These are phyloP conservation scores for Artibeus lituratus DNA, from an alignment of 2,797 vertebrate genomes.

Conservation along the genomic window DNA sequence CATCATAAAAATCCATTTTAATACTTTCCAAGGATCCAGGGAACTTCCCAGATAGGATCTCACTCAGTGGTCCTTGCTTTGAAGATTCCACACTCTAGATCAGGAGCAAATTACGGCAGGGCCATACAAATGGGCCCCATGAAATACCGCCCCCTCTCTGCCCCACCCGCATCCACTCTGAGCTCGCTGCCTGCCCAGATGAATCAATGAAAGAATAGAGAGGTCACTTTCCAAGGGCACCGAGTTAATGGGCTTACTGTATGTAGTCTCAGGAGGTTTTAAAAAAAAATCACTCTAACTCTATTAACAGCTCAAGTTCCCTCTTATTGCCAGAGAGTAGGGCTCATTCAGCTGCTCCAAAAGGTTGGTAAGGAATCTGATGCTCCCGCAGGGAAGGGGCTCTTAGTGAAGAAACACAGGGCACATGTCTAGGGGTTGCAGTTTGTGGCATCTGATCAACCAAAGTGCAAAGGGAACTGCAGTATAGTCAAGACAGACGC, in stretches of 20 bases:
- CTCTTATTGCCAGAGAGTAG: conserved; percentile 15
- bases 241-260: conserved; percentile 36
- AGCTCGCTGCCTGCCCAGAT: not conserved
- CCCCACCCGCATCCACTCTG: not conserved
- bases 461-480: conserved; percentile 11
- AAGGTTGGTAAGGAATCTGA: conserved; percentile 35
- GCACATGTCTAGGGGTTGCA: not conserved
- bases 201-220: conserved; percentile 24
- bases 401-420: not conserved
- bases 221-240: conserved; percentile 22
- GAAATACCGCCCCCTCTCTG: not conserved
- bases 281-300: conserved; percentile 69
- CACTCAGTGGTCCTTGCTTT: not conserved
- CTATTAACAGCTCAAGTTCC: conserved; percentile 78
- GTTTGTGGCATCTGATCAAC: not conserved
- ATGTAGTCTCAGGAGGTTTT: conserved; percentile 33
- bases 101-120: not conserved
- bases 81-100: not conserved
- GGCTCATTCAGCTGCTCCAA: conserved; percentile 52
- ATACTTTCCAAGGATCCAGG: not conserved
- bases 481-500: not conserved
- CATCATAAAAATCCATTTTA: conserved; percentile 20
- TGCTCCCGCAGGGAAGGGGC: conserved; percentile 24
- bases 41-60: conserved; percentile 45
- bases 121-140: not conserved